phyloP scores from a whole-genome alignment of 2,797 vertebrate species.

The Xiphorhynchus erythropygius region DNA sequence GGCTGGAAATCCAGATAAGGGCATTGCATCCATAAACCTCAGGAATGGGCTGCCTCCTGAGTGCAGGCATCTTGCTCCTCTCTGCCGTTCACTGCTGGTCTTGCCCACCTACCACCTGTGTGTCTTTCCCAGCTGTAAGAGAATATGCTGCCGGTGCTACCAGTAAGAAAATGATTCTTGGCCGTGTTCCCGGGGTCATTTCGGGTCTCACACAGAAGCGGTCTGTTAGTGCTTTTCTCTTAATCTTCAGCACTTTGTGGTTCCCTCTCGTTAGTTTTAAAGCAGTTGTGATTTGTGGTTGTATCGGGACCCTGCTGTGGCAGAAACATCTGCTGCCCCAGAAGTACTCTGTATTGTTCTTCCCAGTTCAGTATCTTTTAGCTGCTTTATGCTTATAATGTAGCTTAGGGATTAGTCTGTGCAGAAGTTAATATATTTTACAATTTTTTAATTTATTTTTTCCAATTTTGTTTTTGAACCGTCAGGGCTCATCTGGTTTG shows the following conservation, averaged over 20 bases:
- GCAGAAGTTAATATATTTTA: neutral
- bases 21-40: neutral
- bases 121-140: neutral
- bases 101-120: neutral
- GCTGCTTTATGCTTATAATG: neutral
- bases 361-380: neutral
- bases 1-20: neutral
- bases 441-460: neutral
- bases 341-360: neutral
- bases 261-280: conserved; percentile 9
- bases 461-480: neutral
- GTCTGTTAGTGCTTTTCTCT: conserved; percentile 29
- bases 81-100: rapidly evolving
- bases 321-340: neutral
- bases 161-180: conserved; percentile 51
- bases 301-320: conserved; percentile 14
- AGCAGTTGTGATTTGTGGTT: neutral
- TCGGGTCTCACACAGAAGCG: neutral
- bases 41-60: neutral
- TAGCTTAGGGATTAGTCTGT: neutral
- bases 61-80: neutral
- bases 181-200: conserved; percentile 30
- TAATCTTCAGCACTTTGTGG: neutral
- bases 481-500: neutral
- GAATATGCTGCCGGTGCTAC: neutral